These are phyloP conservation scores for Prietella phreatophila DNA, from an alignment of 2,113 vertebrate genomes.

Conservation along the genomic window DNA sequence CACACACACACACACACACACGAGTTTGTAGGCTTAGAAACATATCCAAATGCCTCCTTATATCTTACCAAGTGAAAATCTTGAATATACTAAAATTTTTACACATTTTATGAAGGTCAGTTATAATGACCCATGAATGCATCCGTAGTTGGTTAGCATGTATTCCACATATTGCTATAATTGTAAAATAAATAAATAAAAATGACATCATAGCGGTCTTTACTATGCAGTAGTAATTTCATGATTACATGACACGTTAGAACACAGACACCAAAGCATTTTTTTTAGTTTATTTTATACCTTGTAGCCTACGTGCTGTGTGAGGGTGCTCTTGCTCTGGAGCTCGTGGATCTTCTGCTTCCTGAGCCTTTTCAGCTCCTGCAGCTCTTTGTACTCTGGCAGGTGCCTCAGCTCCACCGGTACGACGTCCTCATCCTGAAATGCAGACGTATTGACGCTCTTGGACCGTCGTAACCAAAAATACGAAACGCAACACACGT, in stretches of 20 bases:
- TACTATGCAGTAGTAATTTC: not conserved
- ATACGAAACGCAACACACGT: not conserved
- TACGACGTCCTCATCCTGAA: constrained; percentile 89
- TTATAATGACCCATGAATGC: too few species aligned
- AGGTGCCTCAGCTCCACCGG: constrained; percentile 82
- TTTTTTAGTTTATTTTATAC: constrained; percentile 61
- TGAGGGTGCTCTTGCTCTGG: constrained; percentile 81
- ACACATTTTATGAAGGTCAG: too few species aligned
- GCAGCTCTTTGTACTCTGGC: constrained; percentile 94
- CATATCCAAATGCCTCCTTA: too few species aligned
- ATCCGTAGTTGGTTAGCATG: too few species aligned
- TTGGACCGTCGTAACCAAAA: not conserved
- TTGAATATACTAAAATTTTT: not conserved
- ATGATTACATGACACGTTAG: not conserved
- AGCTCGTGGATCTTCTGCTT: constrained; percentile 90
- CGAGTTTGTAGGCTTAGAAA: not conserved
- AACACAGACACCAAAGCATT: not conserved
- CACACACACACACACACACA: too few species aligned
- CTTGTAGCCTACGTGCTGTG: constrained; percentile 90
- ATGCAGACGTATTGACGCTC: not conserved
- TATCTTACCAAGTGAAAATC: too few species aligned
- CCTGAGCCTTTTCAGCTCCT: constrained; percentile 92
- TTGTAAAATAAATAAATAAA: not conserved
- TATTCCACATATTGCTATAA: not conserved
- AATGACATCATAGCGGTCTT: not conserved